Evolutionary conservation across 2,888 invertebrate species (phyloP).

Genomic region (Xanthorhoe designata): DNA sequence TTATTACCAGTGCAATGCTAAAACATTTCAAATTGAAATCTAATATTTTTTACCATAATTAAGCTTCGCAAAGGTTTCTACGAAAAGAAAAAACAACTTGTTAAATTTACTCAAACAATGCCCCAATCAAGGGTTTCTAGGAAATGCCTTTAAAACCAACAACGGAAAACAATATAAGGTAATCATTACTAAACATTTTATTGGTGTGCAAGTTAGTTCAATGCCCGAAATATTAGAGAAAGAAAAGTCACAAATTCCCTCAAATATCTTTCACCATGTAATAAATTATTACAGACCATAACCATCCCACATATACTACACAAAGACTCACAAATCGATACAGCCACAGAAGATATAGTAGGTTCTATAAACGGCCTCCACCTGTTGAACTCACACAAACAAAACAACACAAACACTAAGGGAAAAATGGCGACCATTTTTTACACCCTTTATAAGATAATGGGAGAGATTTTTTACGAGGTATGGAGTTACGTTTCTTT

Average conservation of each 20-base stretch:
- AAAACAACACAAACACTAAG: constrained; percentile 6
- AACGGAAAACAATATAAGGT: too few relatives aligned
- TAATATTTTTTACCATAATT: too few relatives aligned
- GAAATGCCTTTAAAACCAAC: not conserved
- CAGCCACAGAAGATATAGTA: constrained; percentile 22
- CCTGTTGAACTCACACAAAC: constrained; percentile 55
- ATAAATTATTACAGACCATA: constrained; percentile 12
- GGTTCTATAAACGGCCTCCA: constrained; percentile 43
- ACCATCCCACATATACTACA: constrained; percentile 1
- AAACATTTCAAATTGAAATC: too few relatives aligned
- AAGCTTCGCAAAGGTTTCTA: not conserved
- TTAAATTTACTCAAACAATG: not conserved
- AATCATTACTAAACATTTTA: not conserved
- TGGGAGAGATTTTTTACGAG: constrained; percentile 30
- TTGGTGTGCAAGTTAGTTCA: constrained; percentile 9
- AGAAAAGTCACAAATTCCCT: constrained; percentile 1
- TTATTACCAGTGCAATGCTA: too few relatives aligned
- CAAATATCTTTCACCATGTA: constrained; percentile 6
- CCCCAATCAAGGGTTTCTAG: not conserved
- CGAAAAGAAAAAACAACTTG: not conserved
- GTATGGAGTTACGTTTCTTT: constrained; percentile 27
- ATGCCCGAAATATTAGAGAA: not conserved
- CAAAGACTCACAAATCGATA: constrained; percentile 54
- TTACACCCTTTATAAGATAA: constrained; percentile 27
- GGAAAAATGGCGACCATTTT: constrained; percentile 22